A percentile compares a stretch with the other conserved stretches of the same genome.
Evolutionary conservation across 2,888 invertebrate species (phyloP).

Genomic region (Sphaeridia pumilis): DNA sequence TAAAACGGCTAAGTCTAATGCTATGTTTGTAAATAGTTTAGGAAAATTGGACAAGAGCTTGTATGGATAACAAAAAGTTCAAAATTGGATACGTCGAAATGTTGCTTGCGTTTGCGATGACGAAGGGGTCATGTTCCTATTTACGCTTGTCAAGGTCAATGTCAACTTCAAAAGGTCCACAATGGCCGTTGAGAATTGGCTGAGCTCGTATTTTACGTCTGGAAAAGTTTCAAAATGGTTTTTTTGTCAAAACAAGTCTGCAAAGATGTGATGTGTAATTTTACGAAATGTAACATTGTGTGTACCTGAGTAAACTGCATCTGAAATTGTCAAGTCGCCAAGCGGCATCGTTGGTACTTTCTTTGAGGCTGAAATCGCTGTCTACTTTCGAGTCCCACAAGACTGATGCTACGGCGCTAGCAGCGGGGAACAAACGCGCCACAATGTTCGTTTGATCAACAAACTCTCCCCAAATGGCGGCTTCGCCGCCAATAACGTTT

Average conservation of each 20-base stretch:
- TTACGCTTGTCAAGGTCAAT: background rate
- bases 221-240: background rate
- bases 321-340: constrained; percentile 57
- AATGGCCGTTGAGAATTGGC: constrained; percentile 7
- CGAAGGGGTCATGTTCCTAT: too few species aligned
- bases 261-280: background rate
- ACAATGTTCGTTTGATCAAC: constrained; percentile 56
- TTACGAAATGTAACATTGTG: background rate
- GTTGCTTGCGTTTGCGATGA: too few species aligned
- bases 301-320: constrained; percentile 53
- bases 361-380: constrained; percentile 35
- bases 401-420: constrained; percentile 71
- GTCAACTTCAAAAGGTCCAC: constrained; percentile 3
- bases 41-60: too few species aligned
- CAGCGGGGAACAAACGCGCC: constrained; percentile 65
- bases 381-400: constrained; percentile 54
- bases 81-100: too few species aligned
- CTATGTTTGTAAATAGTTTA: too few species aligned
- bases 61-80: too few species aligned
- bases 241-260: background rate
- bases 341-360: constrained; percentile 44
- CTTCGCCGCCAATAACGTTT: constrained; percentile 74
- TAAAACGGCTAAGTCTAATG: too few species aligned
- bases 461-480: constrained; percentile 68
- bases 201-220: constrained; percentile 9